Conservation (phyloP, 2,888 invertebrate genomes). For the Oligia fasciuncula region DNA sequence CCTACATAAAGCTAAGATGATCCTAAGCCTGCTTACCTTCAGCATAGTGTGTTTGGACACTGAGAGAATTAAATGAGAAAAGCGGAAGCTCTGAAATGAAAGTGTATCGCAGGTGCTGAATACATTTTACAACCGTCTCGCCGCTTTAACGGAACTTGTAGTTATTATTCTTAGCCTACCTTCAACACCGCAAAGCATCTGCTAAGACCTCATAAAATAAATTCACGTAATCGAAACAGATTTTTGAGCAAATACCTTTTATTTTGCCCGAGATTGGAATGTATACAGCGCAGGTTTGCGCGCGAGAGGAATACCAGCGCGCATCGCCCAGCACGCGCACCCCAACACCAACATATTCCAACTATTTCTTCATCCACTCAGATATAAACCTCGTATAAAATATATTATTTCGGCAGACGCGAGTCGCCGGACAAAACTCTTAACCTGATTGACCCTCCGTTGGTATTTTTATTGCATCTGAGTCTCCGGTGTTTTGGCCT, state of each 20-base stretch:
- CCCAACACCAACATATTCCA: conserved; percentile 71
- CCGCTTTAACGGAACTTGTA: conserved; percentile 11
- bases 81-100: conserved; percentile 22
- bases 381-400: conserved; percentile 81
- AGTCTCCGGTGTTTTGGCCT: conserved; percentile 72
- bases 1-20: not conserved
- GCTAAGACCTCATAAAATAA: conserved; percentile 34
- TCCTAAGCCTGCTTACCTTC: not conserved
- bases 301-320: conserved; percentile 56
- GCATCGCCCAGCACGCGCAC: conserved; percentile 36
- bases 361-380: conserved; percentile 78
- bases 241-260: conserved; percentile 60
- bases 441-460: conserved; percentile 85
- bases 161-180: conserved; percentile 3
- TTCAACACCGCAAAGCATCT: conserved; percentile 12
- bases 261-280: conserved; percentile 63
- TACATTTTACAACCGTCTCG: conserved; percentile 16
- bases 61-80: conserved; percentile 6
- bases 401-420: conserved; percentile 78
- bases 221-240: conserved; percentile 49
- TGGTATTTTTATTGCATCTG: conserved; percentile 85
- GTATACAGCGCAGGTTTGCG: conserved; percentile 48
- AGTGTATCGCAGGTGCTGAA: conserved; percentile 19
- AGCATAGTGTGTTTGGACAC: no score
- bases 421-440: conserved; percentile 82